Base-by-base conservation (phyloP, 1,140 invertebrate species). In the Leptinotarsa undecemlineata region DNA sequence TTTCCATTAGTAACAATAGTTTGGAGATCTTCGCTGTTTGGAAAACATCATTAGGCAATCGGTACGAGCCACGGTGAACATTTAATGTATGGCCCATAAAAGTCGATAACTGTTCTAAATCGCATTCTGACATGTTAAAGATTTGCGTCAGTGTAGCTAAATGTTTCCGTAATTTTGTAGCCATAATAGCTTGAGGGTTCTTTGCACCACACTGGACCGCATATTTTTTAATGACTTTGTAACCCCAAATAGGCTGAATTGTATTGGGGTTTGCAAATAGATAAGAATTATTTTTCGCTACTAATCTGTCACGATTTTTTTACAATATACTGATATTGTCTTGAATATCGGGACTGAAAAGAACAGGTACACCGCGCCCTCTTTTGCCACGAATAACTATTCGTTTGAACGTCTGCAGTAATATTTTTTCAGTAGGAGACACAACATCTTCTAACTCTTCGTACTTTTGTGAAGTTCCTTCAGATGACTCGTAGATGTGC, bases 1-100 rank as follows among this genome's bases (percentile, higher is more conserved):
- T 78, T 79, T 85, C 84, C 82, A 85, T 84, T 21, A 85, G 64
- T 1, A 84, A 48, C 11, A 85, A 76, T 13, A 85, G 73, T 76
- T 85, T 85, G 3, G 83, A 81, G 71, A 83, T 79, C 76, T 82
- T 83, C 26, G 80, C 78, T 3, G 81, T 80, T 75, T 81, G 80
- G 61, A 78, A 80, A 8, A 83, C 47, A 76, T 82, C 80, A 72
- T 82, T 74, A n/a, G 82, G 81, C 57, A 82, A 68, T 71, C 82
- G 71, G 73, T 78, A 81, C 8, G 48, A 63, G 15, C 73, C 47
- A 48, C 68, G 77, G 66, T 79, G 77, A 8, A 78, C 73, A 14
- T 72, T 64, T 51, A 62, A 6, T 15, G 67, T 76, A 48, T 80
- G 78, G 15, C 79, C 78, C 78, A 80, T 81, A 73, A 81, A 80